These are phyloP conservation scores for Astyanax mexicanus DNA, from an alignment of 2,797 vertebrate genomes.

Conservation along the genomic window DNA sequence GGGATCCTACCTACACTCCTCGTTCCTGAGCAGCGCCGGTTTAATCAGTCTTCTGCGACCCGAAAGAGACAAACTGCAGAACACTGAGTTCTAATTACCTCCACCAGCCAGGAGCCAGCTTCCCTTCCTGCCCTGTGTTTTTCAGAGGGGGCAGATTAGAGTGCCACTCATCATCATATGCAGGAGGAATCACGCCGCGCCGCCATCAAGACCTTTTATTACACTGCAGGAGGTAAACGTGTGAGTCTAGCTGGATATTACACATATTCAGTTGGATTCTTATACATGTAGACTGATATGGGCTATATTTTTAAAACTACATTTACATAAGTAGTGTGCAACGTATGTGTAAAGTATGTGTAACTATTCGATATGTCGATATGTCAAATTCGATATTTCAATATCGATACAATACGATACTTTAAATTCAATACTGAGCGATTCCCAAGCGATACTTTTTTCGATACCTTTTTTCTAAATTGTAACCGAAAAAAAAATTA, in stretches of 20 bases:
- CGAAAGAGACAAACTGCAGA: neutral
- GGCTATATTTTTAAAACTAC: too few species aligned
- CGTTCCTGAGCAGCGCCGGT: constrained; percentile 62
- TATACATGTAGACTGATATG: too few species aligned
- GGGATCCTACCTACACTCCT: constrained; percentile 74
- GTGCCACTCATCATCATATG: constrained; percentile 2
- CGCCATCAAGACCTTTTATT: constrained; percentile 1
- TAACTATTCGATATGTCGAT: too few species aligned
- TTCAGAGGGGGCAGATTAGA: neutral
- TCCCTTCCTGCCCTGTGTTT: neutral
- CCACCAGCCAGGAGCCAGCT: neutral
- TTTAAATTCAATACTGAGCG: too few species aligned
- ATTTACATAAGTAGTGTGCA: too few species aligned
- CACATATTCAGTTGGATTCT: too few species aligned
- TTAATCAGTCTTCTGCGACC: constrained; percentile 32
- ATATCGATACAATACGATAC: too few species aligned
- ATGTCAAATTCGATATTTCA: too few species aligned
- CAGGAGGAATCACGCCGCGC: neutral
- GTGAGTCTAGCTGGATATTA: neutral
- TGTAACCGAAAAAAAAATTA: too few species aligned
- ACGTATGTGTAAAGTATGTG: too few species aligned
- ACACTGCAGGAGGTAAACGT: neutral
- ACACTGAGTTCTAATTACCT: constrained; percentile 1
- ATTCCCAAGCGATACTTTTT: too few species aligned
- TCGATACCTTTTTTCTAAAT: too few species aligned